These are phyloP conservation scores for Ptilonorhynchus violaceus DNA, from an alignment of 2,113 vertebrate genomes.

Conservation along the genomic window DNA sequence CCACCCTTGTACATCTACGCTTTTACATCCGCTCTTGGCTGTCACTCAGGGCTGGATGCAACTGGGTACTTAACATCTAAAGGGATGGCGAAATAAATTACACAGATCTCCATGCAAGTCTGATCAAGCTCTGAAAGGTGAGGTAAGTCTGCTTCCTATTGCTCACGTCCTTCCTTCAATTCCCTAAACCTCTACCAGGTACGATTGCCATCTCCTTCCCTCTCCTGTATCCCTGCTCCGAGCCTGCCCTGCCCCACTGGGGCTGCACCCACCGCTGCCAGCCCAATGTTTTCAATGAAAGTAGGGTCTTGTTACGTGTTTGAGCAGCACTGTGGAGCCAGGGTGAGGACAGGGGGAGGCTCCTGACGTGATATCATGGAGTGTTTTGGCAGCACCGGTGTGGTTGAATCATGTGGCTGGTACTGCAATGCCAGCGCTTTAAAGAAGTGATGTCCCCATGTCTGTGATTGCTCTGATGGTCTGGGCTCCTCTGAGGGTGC, in stretches of 20 bases:
- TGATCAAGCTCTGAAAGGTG: constrained; percentile 31
- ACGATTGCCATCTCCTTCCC: background rate
- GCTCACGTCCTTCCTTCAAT: background rate
- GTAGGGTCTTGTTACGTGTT: accelerated
- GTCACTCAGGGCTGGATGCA: background rate
- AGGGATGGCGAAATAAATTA: background rate
- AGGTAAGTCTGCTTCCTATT: constrained; percentile 32
- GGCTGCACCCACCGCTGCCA: background rate
- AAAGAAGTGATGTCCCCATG: background rate
- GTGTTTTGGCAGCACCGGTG: background rate
- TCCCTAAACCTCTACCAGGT: background rate
- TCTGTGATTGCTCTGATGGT: background rate
- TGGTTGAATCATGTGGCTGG: background rate
- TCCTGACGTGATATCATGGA: background rate
- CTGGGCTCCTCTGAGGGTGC: background rate
- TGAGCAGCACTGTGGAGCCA: background rate
- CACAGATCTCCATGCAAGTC: background rate
- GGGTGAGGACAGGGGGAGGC: background rate
- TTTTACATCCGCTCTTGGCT: background rate
- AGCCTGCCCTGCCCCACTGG: background rate
- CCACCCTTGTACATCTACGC: background rate
- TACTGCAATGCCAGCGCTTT: background rate
- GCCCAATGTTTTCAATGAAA: accelerated
- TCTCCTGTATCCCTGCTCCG: accelerated
- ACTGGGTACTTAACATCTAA: background rate